Conservation (phyloP, 37 sponge, comb jelly and placozoan genomes). For the Hormiphora californensis region DNA sequence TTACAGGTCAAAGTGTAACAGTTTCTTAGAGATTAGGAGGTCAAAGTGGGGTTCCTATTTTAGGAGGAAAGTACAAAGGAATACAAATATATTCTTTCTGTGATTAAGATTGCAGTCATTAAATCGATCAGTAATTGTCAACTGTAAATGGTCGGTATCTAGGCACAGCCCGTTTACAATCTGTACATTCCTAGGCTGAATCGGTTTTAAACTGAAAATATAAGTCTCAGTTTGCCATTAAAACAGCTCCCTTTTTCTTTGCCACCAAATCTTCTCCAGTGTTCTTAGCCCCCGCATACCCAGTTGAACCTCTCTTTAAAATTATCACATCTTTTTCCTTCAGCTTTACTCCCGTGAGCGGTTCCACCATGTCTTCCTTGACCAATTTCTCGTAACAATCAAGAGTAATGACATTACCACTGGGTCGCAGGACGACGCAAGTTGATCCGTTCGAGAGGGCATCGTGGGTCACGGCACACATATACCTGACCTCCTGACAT, state of each 20-base stretch:
- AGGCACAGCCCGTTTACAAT: no score
- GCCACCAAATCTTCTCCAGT: conserved; percentile 66
- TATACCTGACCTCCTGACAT: conserved; percentile 62
- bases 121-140: no score
- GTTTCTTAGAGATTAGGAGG: no score
- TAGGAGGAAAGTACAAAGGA: no score
- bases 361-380: conserved; percentile 73
- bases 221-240: conserved; percentile 66
- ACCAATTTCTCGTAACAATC: conserved; percentile 86
- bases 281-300: conserved; percentile 63
- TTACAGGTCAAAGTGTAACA: no score
- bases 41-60: no score
- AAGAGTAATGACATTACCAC: conserved; percentile 84
- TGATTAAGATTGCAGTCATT: no score
- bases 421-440: conserved; percentile 61
- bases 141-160: no score
- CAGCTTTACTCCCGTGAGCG: conserved; percentile 73
- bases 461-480: conserved; percentile 88
- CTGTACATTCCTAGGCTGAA: no score
- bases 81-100: no score
- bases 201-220: no score
- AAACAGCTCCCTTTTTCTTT: conserved; percentile 67
- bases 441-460: conserved; percentile 75
- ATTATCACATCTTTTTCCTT: conserved; percentile 81
- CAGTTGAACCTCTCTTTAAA: conserved; percentile 71